Base-by-base conservation (phyloP, 2,888 invertebrate genomes). In the Callimorpha dominula region DNA sequence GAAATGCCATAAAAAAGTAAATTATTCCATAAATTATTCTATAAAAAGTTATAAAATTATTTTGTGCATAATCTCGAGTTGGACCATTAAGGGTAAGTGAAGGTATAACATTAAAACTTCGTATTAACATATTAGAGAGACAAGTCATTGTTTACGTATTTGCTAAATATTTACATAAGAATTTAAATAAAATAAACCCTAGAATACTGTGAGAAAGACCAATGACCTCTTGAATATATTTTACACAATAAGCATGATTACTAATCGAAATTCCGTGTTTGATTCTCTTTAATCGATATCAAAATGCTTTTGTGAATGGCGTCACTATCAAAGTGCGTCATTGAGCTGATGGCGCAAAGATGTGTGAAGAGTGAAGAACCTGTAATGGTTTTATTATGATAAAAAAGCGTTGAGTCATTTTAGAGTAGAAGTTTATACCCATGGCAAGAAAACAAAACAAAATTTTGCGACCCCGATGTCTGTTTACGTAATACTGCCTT, bases 381-480 rank as follows among this genome's bases (percentile, higher is more conserved):
- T 70, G 82, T 85, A 86, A 88, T 87, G 87, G 87, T 88, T 88
- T 87, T 87, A 85, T 88, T 88, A 87, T 86, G 86, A 79, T 87
- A 87, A 85, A 84, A 79, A 83, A 86, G 79, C 31, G 79, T 76
- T 85, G 86, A 85, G 74, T 85, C 83, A 86, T 72, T 74, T 68
- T 43, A 7, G 20, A 68, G n/a, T 54, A 40, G 67, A 67, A 46
- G 43, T 68, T 54, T 57, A 68, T 68, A 54, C n/a, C 20, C 42
- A 67, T 43, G 67, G 12, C 42, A 54, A 6, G n/a, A 67, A 65
- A 52, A 67, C 42, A 67, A 54, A 8, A 42, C 3, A n/a, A 67
- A 42, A n/a, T 43, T 5, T 65, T 40, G 14, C 7, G 31, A 57
- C 20, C 5, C 20, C 57, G 57, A 14, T 31, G 14, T 31, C 14